These are phyloP conservation scores for Eublepharis macularius DNA, from an alignment of 2,113 vertebrate genomes.

Conservation along the genomic window DNA sequence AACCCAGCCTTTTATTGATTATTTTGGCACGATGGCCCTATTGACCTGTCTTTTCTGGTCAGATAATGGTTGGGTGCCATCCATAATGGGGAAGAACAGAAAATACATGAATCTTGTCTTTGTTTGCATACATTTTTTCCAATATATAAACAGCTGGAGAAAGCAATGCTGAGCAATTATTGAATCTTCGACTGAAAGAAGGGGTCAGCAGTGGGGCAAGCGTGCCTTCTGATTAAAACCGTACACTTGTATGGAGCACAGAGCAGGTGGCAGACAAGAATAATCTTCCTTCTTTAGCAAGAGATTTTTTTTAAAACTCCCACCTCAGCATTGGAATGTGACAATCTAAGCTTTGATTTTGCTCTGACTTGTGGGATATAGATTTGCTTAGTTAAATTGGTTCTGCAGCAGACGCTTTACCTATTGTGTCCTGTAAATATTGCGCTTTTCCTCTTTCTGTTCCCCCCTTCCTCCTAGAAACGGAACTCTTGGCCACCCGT, in stretches of 20 bases:
- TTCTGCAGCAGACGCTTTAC: not conserved
- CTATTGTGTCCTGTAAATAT: not conserved
- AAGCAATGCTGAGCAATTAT: conserved; percentile 54
- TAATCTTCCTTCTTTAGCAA: conserved; percentile 35
- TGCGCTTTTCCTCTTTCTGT: not conserved
- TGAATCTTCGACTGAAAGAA: conserved; percentile 31
- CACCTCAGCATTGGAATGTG: not conserved
- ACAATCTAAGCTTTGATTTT: not conserved
- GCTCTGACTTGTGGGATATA: not conserved
- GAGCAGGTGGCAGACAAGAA: conserved; percentile 46
- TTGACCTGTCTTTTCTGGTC: conserved; percentile 18
- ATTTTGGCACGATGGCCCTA: conserved; percentile 39
- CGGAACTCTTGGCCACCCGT: conserved; percentile 11
- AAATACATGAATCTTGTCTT: not conserved
- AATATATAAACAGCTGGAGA: conserved; percentile 33
- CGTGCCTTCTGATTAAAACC: conserved; percentile 17
- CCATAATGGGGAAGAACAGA: not conserved
- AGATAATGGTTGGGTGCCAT: not conserved
- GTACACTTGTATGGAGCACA: not conserved
- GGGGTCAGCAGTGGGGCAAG: conserved; percentile 33
- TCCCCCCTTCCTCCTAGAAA: accelerated
- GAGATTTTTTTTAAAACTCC: not conserved
- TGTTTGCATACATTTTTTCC: conserved; percentile 29
- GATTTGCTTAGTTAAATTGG: not conserved
- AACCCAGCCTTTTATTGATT: conserved; percentile 35